phyloP scores from a whole-genome alignment of 1,140 invertebrate genomes.

The Zaprionus vittiger region DNA sequence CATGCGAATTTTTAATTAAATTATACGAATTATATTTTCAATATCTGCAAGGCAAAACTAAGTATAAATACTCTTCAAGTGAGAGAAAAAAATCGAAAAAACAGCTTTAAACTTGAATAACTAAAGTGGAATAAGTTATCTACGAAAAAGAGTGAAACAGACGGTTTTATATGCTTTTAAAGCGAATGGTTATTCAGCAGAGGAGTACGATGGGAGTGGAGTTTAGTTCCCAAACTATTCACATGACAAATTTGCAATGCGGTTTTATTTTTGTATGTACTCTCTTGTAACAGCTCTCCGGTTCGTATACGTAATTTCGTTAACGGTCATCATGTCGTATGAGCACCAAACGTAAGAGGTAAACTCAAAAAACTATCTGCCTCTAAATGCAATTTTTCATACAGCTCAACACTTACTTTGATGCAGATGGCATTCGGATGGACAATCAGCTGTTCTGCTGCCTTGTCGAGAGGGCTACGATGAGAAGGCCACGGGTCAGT shows the following conservation, averaged over 20 bases:
- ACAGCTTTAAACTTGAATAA: background rate
- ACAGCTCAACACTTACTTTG: slow-evolving; percentile 18
- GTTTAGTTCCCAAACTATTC: background rate
- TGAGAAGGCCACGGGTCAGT: slow-evolving; percentile 39
- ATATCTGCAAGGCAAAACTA: background rate
- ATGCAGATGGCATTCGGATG: slow-evolving; percentile 7
- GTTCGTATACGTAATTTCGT: slow-evolving; percentile 25
- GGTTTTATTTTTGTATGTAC: background rate
- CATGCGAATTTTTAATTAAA: slow-evolving; percentile 41
- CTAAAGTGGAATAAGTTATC: background rate
- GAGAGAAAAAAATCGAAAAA: background rate
- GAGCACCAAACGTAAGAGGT: slow-evolving; percentile 38
- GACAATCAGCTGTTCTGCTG: slow-evolving; percentile 9
- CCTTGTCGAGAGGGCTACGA: slow-evolving; percentile 1
- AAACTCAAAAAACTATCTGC: background rate
- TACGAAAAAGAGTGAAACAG: background rate
- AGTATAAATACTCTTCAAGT: background rate
- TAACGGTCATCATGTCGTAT: slow-evolving; percentile 45
- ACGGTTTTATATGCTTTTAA: background rate
- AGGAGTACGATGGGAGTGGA: background rate
- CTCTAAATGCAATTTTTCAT: slow-evolving; percentile 27
- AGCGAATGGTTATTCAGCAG: no score
- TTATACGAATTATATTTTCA: slow-evolving; percentile 19
- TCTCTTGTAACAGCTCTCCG: background rate
- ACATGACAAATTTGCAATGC: slow-evolving; percentile 5